phyloP scores from a whole-genome alignment of 1,140 invertebrate species.

The Zaprionus vittiger region DNA sequence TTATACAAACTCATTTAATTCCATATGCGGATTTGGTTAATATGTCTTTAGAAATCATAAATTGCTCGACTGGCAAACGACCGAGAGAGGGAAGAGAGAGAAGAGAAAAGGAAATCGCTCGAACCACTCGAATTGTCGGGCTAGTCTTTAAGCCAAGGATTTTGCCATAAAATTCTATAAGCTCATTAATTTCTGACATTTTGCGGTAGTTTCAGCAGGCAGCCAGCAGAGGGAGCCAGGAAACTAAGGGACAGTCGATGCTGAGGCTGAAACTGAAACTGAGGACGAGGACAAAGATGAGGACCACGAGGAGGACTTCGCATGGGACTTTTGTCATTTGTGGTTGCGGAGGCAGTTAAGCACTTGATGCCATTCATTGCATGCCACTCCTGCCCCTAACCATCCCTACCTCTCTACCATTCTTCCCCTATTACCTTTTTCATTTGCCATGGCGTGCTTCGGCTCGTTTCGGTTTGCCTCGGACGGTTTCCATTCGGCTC shows the following conservation, averaged over 20 bases:
- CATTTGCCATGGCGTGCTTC: background rate
- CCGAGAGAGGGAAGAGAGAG: background rate
- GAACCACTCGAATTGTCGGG: background rate
- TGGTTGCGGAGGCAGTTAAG: constrained; percentile 5
- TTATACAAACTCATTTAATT: constrained; percentile 3
- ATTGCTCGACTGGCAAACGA: background rate
- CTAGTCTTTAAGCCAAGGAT: constrained; percentile 5
- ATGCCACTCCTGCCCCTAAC: background rate
- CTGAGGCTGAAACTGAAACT: background rate
- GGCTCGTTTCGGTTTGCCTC: background rate
- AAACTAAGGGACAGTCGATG: constrained; percentile 11
- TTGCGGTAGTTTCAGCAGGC: constrained; percentile 19
- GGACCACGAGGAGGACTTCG: background rate
- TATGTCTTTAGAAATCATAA: constrained; percentile 11
- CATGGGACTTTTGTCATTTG: constrained; percentile 20
- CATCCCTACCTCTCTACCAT: background rate
- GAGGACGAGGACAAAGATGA: background rate
- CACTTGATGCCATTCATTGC: constrained; percentile 20
- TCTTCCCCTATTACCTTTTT: background rate
- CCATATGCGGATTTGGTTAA: constrained; percentile 3
- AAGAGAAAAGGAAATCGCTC: background rate
- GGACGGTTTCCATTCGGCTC: background rate
- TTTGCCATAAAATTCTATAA: constrained; percentile 15
- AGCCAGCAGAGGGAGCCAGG: background rate
- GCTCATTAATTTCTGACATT: constrained; percentile 34